A percentile compares a stretch with the other conserved stretches of the same genome.
These are phyloP conservation scores for Ornithorhynchus anatinus DNA, from an alignment of 2,113 vertebrate species.

Conservation along the genomic window DNA sequence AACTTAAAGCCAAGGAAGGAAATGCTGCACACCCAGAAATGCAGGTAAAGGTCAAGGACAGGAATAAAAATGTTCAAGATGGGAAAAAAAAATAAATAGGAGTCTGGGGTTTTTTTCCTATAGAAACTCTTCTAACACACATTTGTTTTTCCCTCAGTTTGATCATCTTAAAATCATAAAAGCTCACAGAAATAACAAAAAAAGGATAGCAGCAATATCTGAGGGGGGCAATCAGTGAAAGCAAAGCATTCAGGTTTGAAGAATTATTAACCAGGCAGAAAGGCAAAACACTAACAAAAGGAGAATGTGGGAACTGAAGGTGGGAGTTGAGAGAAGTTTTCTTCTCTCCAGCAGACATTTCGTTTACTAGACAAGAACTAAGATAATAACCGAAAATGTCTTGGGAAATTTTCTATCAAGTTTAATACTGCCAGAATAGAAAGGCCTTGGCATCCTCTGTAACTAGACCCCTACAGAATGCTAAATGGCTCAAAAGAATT, in stretches of 20 bases:
- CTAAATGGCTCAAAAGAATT: constrained; percentile 21
- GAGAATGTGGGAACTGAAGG: constrained; percentile 32
- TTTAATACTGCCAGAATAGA: constrained; percentile 21
- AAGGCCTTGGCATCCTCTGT: constrained; percentile 1
- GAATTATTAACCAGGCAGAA: constrained; percentile 46
- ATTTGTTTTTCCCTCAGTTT: constrained; percentile 30
- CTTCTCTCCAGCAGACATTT: constrained; percentile 40
- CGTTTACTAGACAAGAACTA: constrained; percentile 45
- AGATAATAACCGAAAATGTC: constrained; percentile 50
- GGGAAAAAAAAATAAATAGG: background rate
- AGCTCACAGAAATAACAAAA: constrained; percentile 24
- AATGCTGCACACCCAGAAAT: background rate
- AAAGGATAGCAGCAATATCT: constrained; percentile 7
- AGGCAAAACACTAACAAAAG: constrained; percentile 48
- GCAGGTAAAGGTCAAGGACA: constrained; percentile 2
- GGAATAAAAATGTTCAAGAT: constrained; percentile 10
- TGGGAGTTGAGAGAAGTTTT: constrained; percentile 28
- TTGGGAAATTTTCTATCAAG: constrained; percentile 35
- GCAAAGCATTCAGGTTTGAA: constrained; percentile 38
- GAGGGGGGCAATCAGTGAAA: constrained; percentile 43
- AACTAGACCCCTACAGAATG: constrained; percentile 8
- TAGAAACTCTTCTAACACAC: constrained; percentile 13
- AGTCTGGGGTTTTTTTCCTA: constrained; percentile 13
- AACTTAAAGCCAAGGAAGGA: background rate
- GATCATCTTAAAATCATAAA: constrained; percentile 33